phyloP scores from a whole-genome alignment of 2,888 invertebrate genomes.

The Pachycephus smyrnensis region DNA sequence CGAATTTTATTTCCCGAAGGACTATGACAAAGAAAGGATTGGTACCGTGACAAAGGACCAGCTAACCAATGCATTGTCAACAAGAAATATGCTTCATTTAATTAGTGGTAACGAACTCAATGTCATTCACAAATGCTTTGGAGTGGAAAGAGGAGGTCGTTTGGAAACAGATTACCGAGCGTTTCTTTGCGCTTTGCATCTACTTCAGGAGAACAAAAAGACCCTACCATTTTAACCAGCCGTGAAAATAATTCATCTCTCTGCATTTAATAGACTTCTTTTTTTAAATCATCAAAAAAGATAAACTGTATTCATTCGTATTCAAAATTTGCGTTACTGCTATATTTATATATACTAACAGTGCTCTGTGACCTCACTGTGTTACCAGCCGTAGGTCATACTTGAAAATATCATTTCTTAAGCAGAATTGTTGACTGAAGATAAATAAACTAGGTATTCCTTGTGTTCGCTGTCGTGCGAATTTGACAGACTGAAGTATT shows the following conservation, averaged over 20 bases:
- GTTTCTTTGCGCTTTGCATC: slow-evolving; percentile 76
- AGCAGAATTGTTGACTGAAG: too few relatives aligned
- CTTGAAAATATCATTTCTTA: slow-evolving; percentile 11
- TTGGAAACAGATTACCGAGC: slow-evolving; percentile 79
- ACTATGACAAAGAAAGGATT: slow-evolving; percentile 76
- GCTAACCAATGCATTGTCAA: slow-evolving; percentile 75
- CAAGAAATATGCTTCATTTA: slow-evolving; percentile 74
- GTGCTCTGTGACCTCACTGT: background rate
- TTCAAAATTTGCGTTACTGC: background rate
- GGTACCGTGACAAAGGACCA: slow-evolving; percentile 76
- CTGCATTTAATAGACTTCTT: background rate
- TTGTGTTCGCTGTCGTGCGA: too few relatives aligned
- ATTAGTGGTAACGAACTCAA: slow-evolving; percentile 78
- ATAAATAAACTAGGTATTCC: too few relatives aligned
- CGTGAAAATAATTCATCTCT: background rate
- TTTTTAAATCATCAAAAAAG: slow-evolving; percentile 8
- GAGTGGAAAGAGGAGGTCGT: slow-evolving; percentile 73
- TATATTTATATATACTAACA: background rate
- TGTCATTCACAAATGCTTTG: slow-evolving; percentile 80
- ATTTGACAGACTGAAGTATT: too few relatives aligned
- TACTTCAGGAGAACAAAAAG: slow-evolving; percentile 68
- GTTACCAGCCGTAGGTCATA: slow-evolving; percentile 12
- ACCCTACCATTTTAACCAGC: slow-evolving; percentile 33
- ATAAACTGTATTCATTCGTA: slow-evolving; percentile 1
- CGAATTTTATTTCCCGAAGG: slow-evolving; percentile 63